Base-by-base conservation (phyloP, 2,888 invertebrate genomes). In the Chrysolina americana region DNA sequence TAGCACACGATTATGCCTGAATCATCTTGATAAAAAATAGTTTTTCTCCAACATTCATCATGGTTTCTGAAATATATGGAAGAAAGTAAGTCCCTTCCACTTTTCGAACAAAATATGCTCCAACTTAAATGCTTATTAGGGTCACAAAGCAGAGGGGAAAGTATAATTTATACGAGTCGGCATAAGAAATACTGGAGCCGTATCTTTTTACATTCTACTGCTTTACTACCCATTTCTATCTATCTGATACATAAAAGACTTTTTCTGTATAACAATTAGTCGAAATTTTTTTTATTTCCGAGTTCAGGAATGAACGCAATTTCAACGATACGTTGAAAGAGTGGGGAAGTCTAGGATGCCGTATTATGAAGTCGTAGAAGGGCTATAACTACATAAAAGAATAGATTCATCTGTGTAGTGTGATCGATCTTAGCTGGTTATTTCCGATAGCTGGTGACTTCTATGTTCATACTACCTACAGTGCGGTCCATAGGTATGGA, bases 81-180 rank as follows among this genome's bases (percentile, higher is more conserved):
- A 69, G 53, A 72, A 75, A 70, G 68, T 65, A 68, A 68, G 72
- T 75, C 75, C 75, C 73, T 75, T 75, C 68, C 75, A 64, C 64
- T 73, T 65, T 44, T 47, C 63, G 75, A 71, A 74, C 69, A 70
- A 77, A 77, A 77, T 77, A 77, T 77, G 77, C 70, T 77, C 70
- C 63, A 75, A 74, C 77, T 73, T 77, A 77, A 77, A 77, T 74
- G 74, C 77, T 77, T 71, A 77, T 77, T 77, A 77, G 75, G 77
- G 74, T 77, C 75, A 76, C 77, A 74, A 77, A 74, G 53, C 75
- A 73, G 75, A 76, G 74, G 76, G 76, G 78, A 63, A 71, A 23
- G 59, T 23, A 75, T 78, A 78, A 78, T 78, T 78, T 78, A 78
- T 78, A 78, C 69, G 64, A 68, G 71, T 73, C 69, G 59, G 70